Evolutionary conservation across 53 echinoderm and acorn worm genomes (phyloP), one percentile per base, ranked within the genome.

Genomic region (Zoroaster sp.): DNA sequence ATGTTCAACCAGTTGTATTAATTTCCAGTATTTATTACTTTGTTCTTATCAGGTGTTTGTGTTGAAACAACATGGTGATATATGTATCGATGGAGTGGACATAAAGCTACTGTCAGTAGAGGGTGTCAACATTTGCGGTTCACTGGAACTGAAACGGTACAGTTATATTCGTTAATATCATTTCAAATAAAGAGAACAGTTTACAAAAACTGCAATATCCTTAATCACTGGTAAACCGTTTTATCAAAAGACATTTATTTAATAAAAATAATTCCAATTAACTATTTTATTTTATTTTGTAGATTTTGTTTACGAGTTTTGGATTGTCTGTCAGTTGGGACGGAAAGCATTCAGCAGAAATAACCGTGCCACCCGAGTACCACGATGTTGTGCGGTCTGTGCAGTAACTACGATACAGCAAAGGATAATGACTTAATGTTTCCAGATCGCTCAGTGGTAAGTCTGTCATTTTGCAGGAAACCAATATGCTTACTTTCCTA

Each of bases 251-350:
- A 31, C 3, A 75, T n/a, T 75, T 10, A 32, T 40, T 53, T 40
- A n/a, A n/a, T n/a, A n/a, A n/a, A n/a, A n/a, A n/a, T n/a, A n/a
- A n/a, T n/a, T n/a, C n/a, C n/a, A n/a, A n/a, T n/a, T 44, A 53
- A 40, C 18, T 78, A 5, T 4, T 59, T 80, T 59, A 18, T 13
- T 45, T 31, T 31, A 18, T 30, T 82, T 37, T 54, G 4, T 55
- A 96, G 96, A 69, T 94, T 17, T 80, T 96, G 40, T 85, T 86
- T 15, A 94, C 94, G 4, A 66, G 74, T 66, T 91, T 83, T 69
- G 94, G 94, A 32, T 69, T 96, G 40, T 86, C 74, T 40, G 87
- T 96, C 53, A 74, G 87, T 32, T 96, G 94, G 92, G 94, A 96
- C 68, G 92, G 96, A 14, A 83, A 77, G 12, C 91, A 88, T 13